These are phyloP conservation scores for Oithona nana DNA, from an alignment of 2,888 invertebrate genomes.

Conservation along the genomic window DNA sequence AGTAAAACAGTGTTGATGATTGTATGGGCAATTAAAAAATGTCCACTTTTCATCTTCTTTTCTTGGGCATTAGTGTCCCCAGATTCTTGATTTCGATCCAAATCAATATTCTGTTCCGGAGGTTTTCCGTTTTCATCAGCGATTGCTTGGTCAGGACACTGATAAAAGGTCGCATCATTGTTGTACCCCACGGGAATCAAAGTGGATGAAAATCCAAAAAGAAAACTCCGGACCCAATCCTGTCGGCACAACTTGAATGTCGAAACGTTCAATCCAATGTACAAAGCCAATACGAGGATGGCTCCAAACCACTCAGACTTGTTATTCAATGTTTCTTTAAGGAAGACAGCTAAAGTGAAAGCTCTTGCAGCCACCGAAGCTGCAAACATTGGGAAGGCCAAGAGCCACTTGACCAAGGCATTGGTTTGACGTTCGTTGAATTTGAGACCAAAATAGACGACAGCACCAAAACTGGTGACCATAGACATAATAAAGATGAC, in stretches of 20 bases:
- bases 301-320: constrained; percentile 4
- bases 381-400: constrained; percentile 9
- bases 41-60: constrained; percentile 8
- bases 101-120: background rate
- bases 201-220: constrained; percentile 4
- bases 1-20: background rate
- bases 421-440: constrained; percentile 5
- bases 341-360: constrained; percentile 9
- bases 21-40: constrained; percentile 1
- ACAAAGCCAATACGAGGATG: background rate
- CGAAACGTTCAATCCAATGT: background rate
- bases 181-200: constrained; percentile 13
- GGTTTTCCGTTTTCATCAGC: too few relatives aligned
- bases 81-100: background rate
- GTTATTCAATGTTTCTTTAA: constrained; percentile 8
- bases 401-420: background rate
- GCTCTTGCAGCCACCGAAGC: background rate
- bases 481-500: constrained; percentile 8
- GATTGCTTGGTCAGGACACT: constrained; percentile 7
- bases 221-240: constrained; percentile 6
- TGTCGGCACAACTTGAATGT: constrained; percentile 2
- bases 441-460: constrained; percentile 3
- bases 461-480: constrained; percentile 3
- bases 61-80: background rate
- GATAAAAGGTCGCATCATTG: background rate